These are phyloP conservation scores for Chrysoperla carnea DNA, from an alignment of 1,140 invertebrate species.

Conservation along the genomic window DNA sequence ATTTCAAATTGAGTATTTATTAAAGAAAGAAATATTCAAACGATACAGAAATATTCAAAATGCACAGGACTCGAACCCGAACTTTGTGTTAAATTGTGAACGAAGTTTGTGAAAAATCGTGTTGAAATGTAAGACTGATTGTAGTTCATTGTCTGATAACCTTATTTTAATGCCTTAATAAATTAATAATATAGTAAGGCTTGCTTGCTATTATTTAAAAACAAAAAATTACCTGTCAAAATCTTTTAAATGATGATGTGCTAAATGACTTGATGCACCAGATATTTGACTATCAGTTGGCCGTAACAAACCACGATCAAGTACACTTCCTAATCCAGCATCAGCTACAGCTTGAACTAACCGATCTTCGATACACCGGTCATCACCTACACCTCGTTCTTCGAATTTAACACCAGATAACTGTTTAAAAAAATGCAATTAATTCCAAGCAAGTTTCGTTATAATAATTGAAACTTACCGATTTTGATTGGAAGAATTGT, in stretches of 20 bases:
- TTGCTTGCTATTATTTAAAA: no score
- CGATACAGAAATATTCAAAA: not conserved
- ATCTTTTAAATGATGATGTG: conserved; percentile 18
- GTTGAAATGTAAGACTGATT: no score
- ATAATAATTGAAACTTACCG: not conserved
- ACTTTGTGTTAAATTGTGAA: no score
- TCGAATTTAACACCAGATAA: not conserved
- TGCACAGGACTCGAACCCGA: no score
- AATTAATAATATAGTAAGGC: no score
- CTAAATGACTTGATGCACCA: conserved; percentile 11
- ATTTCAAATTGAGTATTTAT: not conserved
- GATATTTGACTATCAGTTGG: conserved; percentile 20
- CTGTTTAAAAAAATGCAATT: not conserved
- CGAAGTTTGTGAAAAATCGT: no score
- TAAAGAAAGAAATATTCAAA: not conserved
- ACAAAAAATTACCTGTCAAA: conserved; percentile 18
- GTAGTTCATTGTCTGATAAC: no score
- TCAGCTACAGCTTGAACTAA: conserved; percentile 20
- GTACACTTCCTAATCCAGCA: conserved; percentile 19
- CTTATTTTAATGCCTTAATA: no score
- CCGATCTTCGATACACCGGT: conserved; percentile 13
- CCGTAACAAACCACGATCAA: conserved; percentile 20
- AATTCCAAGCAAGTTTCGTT: not conserved
- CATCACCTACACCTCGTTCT: conserved; percentile 5
- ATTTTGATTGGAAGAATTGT: conserved; percentile 44